phyloP scores from a whole-genome alignment of 1,140 invertebrate genomes.

The Ctenoplectra terminalis region DNA sequence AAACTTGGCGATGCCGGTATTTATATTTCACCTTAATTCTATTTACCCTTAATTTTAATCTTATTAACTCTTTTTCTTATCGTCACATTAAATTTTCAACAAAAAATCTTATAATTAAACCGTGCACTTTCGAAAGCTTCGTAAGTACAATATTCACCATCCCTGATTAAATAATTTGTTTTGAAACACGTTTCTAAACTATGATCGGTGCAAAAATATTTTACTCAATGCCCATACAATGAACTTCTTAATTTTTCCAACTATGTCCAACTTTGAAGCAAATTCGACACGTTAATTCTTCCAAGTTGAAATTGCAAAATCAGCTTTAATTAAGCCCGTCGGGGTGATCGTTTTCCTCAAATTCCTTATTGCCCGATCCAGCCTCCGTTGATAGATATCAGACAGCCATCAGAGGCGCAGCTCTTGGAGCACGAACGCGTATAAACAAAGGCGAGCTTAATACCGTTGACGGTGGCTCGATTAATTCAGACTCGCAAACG shows the following conservation, averaged over 20 bases:
- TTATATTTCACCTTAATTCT: not conserved
- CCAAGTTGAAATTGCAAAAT: not conserved
- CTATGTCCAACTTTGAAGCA: not conserved
- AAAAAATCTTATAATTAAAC: not conserved
- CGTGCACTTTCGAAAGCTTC: not conserved
- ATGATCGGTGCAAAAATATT: too few relatives aligned
- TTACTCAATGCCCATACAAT: too few relatives aligned
- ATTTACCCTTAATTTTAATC: not conserved
- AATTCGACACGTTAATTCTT: not conserved
- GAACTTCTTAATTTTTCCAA: too few relatives aligned
- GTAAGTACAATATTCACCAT: too few relatives aligned
- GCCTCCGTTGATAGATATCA: not conserved
- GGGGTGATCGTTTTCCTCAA: not conserved
- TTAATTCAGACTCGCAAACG: not conserved
- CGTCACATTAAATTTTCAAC: too few relatives aligned
- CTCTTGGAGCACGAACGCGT: not conserved
- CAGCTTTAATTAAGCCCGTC: not conserved
- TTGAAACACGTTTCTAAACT: not conserved
- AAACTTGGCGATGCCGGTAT: not conserved
- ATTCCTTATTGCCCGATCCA: conserved; percentile 1
- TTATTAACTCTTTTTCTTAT: not conserved
- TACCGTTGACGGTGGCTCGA: conserved; percentile 5
- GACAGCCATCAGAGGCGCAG: not conserved
- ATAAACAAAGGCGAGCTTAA: conserved; percentile 20
- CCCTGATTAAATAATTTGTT: too few relatives aligned